Evolutionary conservation across 2,888 invertebrate species (phyloP), one percentile per base, ranked within the genome.

Genomic region (Epirrita christyi): DNA sequence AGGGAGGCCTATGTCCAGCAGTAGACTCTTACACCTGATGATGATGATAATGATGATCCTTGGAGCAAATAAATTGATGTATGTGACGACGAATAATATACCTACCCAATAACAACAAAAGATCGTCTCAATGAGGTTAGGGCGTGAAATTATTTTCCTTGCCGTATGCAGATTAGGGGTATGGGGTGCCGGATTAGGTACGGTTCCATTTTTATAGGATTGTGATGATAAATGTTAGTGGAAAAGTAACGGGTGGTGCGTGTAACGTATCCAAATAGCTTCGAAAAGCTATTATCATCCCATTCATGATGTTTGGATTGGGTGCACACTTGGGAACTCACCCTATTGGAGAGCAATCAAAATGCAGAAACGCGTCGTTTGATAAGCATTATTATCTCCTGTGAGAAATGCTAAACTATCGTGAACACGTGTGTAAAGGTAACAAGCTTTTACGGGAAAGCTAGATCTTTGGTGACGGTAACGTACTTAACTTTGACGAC

Each of bases 111-210:
- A 71, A 78, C 80, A 81, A 82, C 81, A 86, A 82, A 47, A 62
- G 81, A 64, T 70, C 71, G 71, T 75, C 81, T 80, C 80, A 71
- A 73, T 78, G 84, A 21, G 80, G 85, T 75, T 78, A 82, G 82
- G 84, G 91, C 90, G 91, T 92, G 89, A 92, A 92, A 92, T 92
- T 85, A 89, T 88, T 86, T 89, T 88, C 78, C 88, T 88, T 86
- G 84, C 84, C 80, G 87, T 87, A 92, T 92, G 91, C 90, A 91
- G 89, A 92, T 92, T 87, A 83, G 79, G n/a, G 80, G 76, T 77
- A 78, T 83, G 81, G 76, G 74, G 69, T 71, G 75, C 68, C 55
- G 81, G 86, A 88, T 91, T 90, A 86, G 91, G 84, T 85, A 86
- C 87, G 89, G 86, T 86, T 87, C 86, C 88, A 21, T 32, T 91